Conservation (phyloP, 1,140 invertebrate species). For the Mamestra configurata region DNA sequence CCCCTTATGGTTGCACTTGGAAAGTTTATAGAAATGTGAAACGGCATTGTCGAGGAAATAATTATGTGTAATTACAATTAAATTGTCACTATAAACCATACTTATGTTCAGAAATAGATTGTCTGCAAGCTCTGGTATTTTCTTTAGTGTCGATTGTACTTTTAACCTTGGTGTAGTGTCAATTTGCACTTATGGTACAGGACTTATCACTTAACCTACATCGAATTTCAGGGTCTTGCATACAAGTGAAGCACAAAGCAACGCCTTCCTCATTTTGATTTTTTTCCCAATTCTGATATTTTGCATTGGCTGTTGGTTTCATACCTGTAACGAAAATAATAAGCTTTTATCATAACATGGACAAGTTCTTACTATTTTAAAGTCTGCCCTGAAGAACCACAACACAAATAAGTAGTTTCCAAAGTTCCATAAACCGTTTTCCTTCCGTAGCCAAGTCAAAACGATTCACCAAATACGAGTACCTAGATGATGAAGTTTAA, state of each 20-base stretch:
- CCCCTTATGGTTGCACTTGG: not conserved
- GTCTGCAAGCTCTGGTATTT: not conserved
- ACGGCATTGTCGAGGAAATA: slow-evolving; percentile 22
- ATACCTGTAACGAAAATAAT: not conserved
- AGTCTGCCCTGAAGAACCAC: too few species aligned
- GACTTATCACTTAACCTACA: slow-evolving; percentile 16
- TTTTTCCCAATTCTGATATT: not conserved
- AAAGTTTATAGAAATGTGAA: slow-evolving; percentile 25
- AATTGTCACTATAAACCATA: not conserved
- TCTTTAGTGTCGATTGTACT: not conserved
- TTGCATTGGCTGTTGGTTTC: not conserved
- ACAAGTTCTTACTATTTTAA: too few species aligned
- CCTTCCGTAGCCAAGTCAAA: not conserved
- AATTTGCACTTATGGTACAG: slow-evolving; percentile 21
- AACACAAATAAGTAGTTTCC: too few species aligned
- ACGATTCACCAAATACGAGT: not conserved
- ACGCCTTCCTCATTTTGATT: not conserved
- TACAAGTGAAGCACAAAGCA: not conserved
- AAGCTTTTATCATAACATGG: not conserved
- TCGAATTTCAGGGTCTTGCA: slow-evolving; percentile 7
- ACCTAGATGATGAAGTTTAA: not conserved
- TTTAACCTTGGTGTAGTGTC: slow-evolving; percentile 9
- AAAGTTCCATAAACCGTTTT: too few species aligned
- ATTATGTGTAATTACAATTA: slow-evolving; percentile 35
- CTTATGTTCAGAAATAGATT: slow-evolving; percentile 12